Percentiles rank a stretch among this genome's conserved stretches.
phyloP scores from a whole-genome alignment of 1,140 invertebrate species.

The Anthonomus grandis region DNA sequence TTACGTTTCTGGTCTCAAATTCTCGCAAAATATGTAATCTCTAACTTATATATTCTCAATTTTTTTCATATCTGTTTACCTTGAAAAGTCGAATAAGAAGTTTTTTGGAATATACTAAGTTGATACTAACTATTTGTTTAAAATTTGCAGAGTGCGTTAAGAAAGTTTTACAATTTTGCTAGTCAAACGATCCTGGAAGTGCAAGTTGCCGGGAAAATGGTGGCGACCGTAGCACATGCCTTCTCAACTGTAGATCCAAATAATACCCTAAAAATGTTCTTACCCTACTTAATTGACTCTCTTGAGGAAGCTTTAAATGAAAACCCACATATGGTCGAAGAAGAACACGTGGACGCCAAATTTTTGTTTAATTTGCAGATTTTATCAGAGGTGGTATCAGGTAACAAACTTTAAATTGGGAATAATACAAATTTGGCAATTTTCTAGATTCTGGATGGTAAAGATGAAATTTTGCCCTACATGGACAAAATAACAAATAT shows the following conservation, averaged over 20 bases:
- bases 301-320: conserved; percentile 57
- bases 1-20: no score
- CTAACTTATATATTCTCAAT: no score
- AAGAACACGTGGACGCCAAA: conserved; percentile 76
- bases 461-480: conserved; percentile 52
- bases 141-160: conserved; percentile 67
- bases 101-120: no score
- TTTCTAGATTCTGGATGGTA: conserved; percentile 41
- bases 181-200: conserved; percentile 74
- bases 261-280: conserved; percentile 65
- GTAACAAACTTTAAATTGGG: neutral
- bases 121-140: no score
- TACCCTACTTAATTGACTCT: conserved; percentile 67
- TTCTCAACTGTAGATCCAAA: conserved; percentile 68
- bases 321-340: conserved; percentile 58
- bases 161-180: conserved; percentile 71
- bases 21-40: no score
- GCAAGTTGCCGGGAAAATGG: conserved; percentile 75
- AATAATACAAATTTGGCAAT: neutral
- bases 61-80: no score
- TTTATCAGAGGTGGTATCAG: conserved; percentile 61
- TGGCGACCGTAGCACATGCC: conserved; percentile 59
- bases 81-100: no score
- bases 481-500: conserved; percentile 52
- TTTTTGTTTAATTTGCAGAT: conserved; percentile 76